Evolutionary conservation across 2,888 invertebrate species (phyloP).

Genomic region (Cantharis flavilabris): DNA sequence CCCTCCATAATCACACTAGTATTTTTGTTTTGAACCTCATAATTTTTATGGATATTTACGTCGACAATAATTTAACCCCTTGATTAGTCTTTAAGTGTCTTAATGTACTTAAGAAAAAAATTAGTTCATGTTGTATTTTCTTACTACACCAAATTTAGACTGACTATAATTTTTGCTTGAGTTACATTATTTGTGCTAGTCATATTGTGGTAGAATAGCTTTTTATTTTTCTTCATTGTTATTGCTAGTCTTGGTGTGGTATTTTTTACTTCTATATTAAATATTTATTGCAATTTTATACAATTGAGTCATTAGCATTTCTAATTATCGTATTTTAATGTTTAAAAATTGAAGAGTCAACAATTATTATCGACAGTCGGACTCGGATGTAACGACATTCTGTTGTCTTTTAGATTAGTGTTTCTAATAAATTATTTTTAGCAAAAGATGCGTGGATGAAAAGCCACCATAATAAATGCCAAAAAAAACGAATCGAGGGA

Average conservation of each 20-base stretch:
- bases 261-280: neutral
- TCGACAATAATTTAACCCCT: constrained; percentile 27
- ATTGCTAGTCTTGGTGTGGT: constrained; percentile 2
- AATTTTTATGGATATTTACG: neutral
- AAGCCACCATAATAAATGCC: neutral
- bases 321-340: neutral
- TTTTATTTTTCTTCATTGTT: neutral
- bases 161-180: constrained; percentile 35
- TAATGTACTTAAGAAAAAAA: neutral
- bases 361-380: neutral
- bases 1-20: neutral
- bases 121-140: constrained; percentile 8
- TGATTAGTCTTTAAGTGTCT: neutral
- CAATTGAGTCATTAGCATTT: neutral
- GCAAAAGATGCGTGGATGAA: neutral
- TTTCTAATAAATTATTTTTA: neutral
- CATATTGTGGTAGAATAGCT: constrained; percentile 35
- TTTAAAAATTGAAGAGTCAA: neutral
- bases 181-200: constrained; percentile 39
- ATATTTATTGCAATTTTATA: constrained; percentile 4
- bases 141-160: constrained; percentile 31
- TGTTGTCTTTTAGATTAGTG: neutral
- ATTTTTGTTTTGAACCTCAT: neutral
- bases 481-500: neutral
- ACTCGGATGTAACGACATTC: neutral